Evolutionary conservation across 2,113 vertebrate genomes (phyloP).

Genomic region (Entomyzon cyanotis): DNA sequence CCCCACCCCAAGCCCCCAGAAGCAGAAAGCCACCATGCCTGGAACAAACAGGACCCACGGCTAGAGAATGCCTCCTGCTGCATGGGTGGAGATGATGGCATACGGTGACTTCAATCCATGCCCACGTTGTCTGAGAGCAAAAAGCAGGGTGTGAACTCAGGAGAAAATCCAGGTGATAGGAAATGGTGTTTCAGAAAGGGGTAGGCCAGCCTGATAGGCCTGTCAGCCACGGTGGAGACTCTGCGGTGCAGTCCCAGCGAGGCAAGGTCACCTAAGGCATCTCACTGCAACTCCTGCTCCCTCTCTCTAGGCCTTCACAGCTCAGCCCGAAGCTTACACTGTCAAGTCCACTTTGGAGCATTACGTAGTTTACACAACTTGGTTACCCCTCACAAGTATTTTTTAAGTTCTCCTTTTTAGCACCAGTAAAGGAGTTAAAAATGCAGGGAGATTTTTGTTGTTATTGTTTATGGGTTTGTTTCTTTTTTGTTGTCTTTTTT

Average conservation of each 20-base stretch:
- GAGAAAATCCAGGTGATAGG: background rate
- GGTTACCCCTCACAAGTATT: background rate
- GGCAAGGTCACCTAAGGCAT: background rate
- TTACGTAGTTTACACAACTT: background rate
- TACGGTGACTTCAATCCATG: background rate
- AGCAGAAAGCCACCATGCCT: background rate
- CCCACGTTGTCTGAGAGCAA: background rate
- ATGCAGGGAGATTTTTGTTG: background rate
- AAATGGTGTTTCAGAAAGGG: background rate
- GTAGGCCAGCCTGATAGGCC: background rate
- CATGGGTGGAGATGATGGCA: rapidly evolving
- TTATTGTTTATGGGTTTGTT: rapidly evolving
- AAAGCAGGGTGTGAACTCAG: background rate
- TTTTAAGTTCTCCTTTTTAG: background rate
- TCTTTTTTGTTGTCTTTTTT: background rate
- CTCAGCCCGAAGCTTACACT: background rate
- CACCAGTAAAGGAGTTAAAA: background rate
- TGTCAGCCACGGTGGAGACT: background rate
- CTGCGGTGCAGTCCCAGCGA: rapidly evolving
- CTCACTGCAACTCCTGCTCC: rapidly evolving
- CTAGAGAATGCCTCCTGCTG: background rate
- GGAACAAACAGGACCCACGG: background rate
- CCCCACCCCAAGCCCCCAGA: background rate
- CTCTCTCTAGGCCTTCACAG: background rate
- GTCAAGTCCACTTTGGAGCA: background rate